Evolutionary conservation across 2,888 invertebrate genomes (phyloP).

Genomic region (Apamea anceps): DNA sequence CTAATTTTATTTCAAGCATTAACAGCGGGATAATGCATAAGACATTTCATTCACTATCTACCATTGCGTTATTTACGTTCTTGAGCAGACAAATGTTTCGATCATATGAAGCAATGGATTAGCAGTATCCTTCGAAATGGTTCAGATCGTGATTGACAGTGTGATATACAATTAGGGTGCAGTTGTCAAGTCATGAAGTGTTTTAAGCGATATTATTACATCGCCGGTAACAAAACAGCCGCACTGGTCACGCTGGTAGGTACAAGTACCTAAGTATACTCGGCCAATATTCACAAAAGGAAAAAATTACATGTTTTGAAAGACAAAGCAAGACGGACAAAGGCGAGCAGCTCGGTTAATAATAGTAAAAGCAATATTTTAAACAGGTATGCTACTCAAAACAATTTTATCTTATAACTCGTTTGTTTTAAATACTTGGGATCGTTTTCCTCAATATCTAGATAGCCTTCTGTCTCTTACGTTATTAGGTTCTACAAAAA

Average conservation of each 20-base stretch:
- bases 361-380: neutral
- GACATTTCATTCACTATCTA: too few relatives aligned
- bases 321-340: conserved; percentile 18
- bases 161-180: too few relatives aligned
- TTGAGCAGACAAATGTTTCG: too few relatives aligned
- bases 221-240: neutral
- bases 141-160: too few relatives aligned
- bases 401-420: neutral
- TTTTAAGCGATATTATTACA: neutral
- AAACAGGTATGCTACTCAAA: neutral
- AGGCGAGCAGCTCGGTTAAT: neutral
- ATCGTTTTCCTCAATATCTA: conserved; percentile 5
- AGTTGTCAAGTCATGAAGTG: neutral
- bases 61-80: too few relatives aligned
- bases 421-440: neutral
- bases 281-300: conserved; percentile 6
- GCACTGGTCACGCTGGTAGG: too few relatives aligned
- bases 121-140: too few relatives aligned
- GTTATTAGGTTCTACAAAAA: neutral
- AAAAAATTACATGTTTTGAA: conserved; percentile 14
- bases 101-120: too few relatives aligned
- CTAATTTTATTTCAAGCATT: neutral
- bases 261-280: too few relatives aligned
- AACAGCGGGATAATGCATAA: too few relatives aligned
- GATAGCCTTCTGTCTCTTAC: neutral